A percentile compares a stretch with the other conserved stretches of the same genome.
Conservation (phyloP, 2,888 invertebrate genomes). For the Dasypogon diadema region DNA sequence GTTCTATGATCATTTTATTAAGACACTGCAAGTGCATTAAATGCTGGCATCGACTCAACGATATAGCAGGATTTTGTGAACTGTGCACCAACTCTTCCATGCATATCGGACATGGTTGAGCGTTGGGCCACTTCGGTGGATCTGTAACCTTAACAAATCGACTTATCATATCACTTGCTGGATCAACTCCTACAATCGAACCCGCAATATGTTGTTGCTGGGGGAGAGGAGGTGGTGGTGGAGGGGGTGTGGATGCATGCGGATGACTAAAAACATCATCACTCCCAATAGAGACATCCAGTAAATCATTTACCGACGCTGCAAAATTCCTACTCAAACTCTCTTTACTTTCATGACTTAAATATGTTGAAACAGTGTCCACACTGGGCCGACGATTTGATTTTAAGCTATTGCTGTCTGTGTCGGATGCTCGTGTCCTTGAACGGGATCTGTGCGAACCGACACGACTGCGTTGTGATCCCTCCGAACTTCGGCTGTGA, state of each 20-base stretch:
- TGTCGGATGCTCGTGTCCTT: conserved; percentile 69
- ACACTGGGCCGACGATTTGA: conserved; percentile 85
- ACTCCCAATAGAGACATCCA: conserved; percentile 79
- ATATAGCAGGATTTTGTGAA: conserved; percentile 73
- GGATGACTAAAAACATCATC: conserved; percentile 75
- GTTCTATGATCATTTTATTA: conserved; percentile 78
- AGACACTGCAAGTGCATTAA: conserved; percentile 85
- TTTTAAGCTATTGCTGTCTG: conserved; percentile 75
- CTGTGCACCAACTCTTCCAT: conserved; percentile 71
- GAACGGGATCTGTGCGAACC: conserved; percentile 67
- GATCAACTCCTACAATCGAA: conserved; percentile 70
- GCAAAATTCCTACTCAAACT: conserved; percentile 71
- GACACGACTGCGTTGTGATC: conserved; percentile 64
- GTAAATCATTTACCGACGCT: conserved; percentile 74
- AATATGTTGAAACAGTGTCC: conserved; percentile 89
- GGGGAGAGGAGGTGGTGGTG: conserved; percentile 62
- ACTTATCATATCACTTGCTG: conserved; percentile 73
- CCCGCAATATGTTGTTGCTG: conserved; percentile 66
- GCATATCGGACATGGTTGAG: conserved; percentile 80
- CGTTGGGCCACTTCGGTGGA: conserved; percentile 75
- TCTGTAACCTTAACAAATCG: conserved; percentile 78
- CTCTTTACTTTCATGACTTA: conserved; percentile 86
- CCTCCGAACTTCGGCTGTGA: conserved; percentile 67
- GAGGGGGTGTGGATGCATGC: conserved; percentile 58
- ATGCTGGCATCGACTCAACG: conserved; percentile 81